Evolutionary conservation across 1,140 invertebrate species (phyloP), one percentile per base, ranked within the genome.

Genomic region (Piezodorus guildinii): DNA sequence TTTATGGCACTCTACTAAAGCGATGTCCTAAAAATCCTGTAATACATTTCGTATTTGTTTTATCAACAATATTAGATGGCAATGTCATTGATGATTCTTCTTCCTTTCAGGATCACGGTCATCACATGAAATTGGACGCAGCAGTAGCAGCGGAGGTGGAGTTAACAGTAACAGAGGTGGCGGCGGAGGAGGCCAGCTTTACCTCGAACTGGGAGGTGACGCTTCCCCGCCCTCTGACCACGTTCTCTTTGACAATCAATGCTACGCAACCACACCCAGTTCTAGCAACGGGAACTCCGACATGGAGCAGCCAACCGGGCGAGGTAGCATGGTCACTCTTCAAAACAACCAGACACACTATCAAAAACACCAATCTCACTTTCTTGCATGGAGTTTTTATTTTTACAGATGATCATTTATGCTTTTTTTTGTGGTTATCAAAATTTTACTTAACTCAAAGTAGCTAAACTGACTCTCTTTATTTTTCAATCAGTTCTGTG

Each of bases 191-290:
- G 23, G 23, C 19, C 52, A 56, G 52, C 78, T 91, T 65, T 92
- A 91, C 74, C 80, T 93, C 75, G 91, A 93, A 78, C 71, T 71
- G 60, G 80, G 81, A 74, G 80, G 82, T 73, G 89, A 91, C 72
- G 79, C 86, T 66, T 92, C 90, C 9, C 90, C 90, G 63, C 88
- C 90, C 3, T 93, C 90, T 56, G 90, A 94, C 74, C 91, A 92
- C 74, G 88, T 91, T 27, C 85, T 93, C 74, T 94, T 93, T 75
- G 91, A 94, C 79, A 91, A 93, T 77, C 89, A 91, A 72, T 93
- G 90, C 77, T 94, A 94, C 77, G 90, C 90, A 16, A 93, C 90
- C 15, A 94, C 90, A 39, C 90, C 91, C 17, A 91, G 89, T 69
- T 93, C 90, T 25, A 91, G 88, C 70, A 91, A 91, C 70, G 89